phyloP scores from a whole-genome alignment of 2,113 vertebrate genomes.

The Lycaon pictus region DNA sequence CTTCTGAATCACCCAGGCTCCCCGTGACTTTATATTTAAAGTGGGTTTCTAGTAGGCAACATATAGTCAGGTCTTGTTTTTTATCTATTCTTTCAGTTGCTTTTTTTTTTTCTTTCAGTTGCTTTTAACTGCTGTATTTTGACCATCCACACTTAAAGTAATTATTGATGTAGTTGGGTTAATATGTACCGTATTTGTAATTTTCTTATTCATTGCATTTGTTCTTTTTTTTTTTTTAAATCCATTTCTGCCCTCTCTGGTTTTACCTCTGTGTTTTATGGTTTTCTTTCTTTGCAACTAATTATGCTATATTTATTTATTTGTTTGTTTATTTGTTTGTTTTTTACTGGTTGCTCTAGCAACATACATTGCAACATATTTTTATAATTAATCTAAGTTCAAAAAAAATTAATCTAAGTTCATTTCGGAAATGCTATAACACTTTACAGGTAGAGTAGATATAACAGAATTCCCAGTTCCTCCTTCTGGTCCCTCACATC shows the following conservation, averaged over 20 bases:
- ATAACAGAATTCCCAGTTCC: neutral
- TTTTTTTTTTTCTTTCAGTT: neutral
- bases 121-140: neutral
- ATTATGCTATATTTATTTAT: neutral
- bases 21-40: neutral
- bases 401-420: neutral
- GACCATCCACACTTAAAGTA: neutral
- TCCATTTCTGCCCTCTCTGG: neutral
- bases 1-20: neutral
- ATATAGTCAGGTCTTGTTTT: neutral
- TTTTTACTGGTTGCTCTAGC: neutral
- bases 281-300: neutral
- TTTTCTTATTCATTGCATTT: neutral
- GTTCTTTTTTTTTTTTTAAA: neutral
- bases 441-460: slow-evolving; percentile 13
- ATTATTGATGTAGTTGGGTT: neutral
- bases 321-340: neutral
- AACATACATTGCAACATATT: neutral
- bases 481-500: neutral
- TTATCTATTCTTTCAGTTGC: neutral
- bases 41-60: neutral
- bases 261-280: neutral
- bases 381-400: slow-evolving; percentile 14
- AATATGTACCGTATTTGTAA: neutral
- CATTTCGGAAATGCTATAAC: neutral